Evolutionary conservation across 2,797 vertebrate genomes (phyloP), one percentile per base, ranked within the genome.

Genomic region (Lutra lutra): DNA sequence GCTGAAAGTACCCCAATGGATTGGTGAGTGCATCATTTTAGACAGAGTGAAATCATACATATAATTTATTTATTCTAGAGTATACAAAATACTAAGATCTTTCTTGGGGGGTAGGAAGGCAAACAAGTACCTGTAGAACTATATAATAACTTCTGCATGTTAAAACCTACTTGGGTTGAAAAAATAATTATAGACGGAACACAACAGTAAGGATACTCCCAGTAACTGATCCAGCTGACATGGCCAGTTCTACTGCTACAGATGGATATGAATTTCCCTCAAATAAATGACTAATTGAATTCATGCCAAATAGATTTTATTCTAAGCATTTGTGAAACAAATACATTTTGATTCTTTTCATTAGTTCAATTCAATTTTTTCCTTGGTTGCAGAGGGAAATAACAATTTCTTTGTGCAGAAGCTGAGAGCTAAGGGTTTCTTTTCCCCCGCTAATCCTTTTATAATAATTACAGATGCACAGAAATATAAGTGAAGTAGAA

Each of bases 291-390:
- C 72, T 86, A 83, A 94, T 48, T 95, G 43, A 91, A 90, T 85
- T 3, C 98, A 82, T 90, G 86, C 85, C 96, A 97, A 98, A 91
- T 32, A 84, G 84, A 56, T 68, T 97, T 97, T 48, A 43, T 96
- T 93, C 88, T 35, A 94, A 88, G 68, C 64, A 98, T 72, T 56
- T 98, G 91, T 0, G 94, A 96, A 94, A 78, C 9, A 86, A 82
- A 97, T 79, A 18, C 4, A 58, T 93, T 89, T 96, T 79, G 77
- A 95, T 72, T 93, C 82, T 94, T 98, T 98, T 79, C 21, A 66
- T 89, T 97, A 77, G 75, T 98, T 98, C 85, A 96, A 66, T 92
- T 64, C 92, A 94, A 97, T 93, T 70, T 96, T 96, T 95, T 89
- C 89, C 29, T 94, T 94, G 64, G 73, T 43, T 96, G 3, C 51